A percentile compares a stretch with the other conserved stretches of the same genome.
These are phyloP conservation scores for Junonia oenone DNA, from an alignment of 2,888 invertebrate genomes.

Conservation along the genomic window DNA sequence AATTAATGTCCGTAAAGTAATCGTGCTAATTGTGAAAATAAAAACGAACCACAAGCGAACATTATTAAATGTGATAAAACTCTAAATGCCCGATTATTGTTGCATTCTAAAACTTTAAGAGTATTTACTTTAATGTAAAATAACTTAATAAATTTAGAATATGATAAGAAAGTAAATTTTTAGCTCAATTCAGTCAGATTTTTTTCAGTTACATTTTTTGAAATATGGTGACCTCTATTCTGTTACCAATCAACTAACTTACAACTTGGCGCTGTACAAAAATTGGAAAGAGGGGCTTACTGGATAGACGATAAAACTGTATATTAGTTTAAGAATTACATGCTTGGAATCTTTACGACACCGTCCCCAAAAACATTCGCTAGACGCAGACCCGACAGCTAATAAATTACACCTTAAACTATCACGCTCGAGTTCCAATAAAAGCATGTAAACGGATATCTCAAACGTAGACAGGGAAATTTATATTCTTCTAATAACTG, in stretches of 20 bases:
- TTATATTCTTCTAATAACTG: slow-evolving; percentile 59
- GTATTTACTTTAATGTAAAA: no score
- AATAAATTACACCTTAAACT: slow-evolving; percentile 32
- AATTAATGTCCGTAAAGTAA: slow-evolving; percentile 50
- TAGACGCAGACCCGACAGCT: slow-evolving; percentile 16
- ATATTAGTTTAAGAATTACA: slow-evolving; percentile 28
- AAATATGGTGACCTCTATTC: slow-evolving; percentile 6
- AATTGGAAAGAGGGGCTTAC: slow-evolving; percentile 19
- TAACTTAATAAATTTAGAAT: no score
- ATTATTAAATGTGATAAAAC: slow-evolving; percentile 9
- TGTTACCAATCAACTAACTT: slow-evolving; percentile 13
- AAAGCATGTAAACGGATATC: slow-evolving; percentile 29
- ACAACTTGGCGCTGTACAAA: slow-evolving; percentile 20
- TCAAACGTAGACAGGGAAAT: slow-evolving; percentile 43
- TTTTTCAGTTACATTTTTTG: no score
- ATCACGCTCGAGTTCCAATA: slow-evolving; percentile 26
- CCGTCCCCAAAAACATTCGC: slow-evolving; percentile 30
- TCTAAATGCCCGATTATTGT: background rate
- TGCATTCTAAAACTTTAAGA: background rate
- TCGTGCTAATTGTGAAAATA: slow-evolving; percentile 32
- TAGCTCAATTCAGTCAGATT: no score
- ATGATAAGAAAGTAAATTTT: no score
- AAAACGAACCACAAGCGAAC: slow-evolving; percentile 8
- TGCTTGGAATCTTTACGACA: slow-evolving; percentile 27
- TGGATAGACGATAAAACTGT: slow-evolving; percentile 21